Base-by-base conservation (phyloP, 2,113 vertebrate species). In the Eulacestoma nigropectus region DNA sequence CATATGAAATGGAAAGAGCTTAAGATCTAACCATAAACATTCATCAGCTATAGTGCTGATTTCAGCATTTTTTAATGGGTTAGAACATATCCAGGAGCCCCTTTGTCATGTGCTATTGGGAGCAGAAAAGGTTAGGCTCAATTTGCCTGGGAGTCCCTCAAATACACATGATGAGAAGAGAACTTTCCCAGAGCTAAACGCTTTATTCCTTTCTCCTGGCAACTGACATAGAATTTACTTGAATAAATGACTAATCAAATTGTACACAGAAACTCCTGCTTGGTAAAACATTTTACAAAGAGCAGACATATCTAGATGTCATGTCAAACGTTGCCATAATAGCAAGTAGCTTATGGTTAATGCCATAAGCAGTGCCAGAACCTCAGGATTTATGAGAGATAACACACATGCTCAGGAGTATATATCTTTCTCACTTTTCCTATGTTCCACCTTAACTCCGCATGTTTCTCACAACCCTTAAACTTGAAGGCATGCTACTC, bases 221-320 rank as follows among this genome's bases (percentile, higher is more conserved):
- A 85, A 91, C 53, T n/a, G 22, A 84, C 50, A 60, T 1, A 70
- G 42, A 63, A 67, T 77, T 94, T 90, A 64, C 55, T 41, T 70
- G n/a, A 83, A 88, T 88, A 94, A 94, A 88, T 69, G 41, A 73
- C 29, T 90, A 92, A 94, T 90, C 72, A 69, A 74, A 91, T 55
- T 80, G 64, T 85, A 85, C 46, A 63, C 46, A 77, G 57, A 91
- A 76, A 88, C 18, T 73, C 23, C 21, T 65, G 32, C 56, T 69
- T 73, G 44, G 53, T 20, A 76, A 88, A 93, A 74, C 13, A 79
- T 73, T 89, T 82, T 59, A 62, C 46, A 79, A 90, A 87, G 49
- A 69, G 8, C 63, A 85, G 53, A 65, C 37, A 49, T 44, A 82
- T 60, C 78, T 85, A 76, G 59, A 73, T 85, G 18, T 49, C 67